Conservation (phyloP, 2,113 vertebrate genomes). For the Astur gentilis region DNA sequence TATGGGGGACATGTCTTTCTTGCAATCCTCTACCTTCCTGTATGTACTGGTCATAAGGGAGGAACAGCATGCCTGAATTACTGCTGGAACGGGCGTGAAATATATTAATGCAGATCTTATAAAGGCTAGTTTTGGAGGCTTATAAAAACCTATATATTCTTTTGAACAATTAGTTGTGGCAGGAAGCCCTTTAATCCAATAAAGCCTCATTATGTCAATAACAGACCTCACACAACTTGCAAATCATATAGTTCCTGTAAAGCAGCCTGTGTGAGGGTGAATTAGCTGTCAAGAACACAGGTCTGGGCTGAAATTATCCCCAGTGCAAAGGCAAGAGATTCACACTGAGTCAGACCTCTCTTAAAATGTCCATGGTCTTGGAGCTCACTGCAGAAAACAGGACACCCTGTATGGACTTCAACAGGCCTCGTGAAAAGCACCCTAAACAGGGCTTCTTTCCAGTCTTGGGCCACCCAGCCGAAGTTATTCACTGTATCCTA, state of each 20-base stretch:
- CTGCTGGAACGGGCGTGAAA: background rate
- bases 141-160: background rate
- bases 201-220: background rate
- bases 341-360: background rate
- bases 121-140: background rate
- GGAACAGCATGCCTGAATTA: background rate
- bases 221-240: background rate
- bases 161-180: background rate
- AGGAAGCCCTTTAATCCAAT: constrained; percentile 6
- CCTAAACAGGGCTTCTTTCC: background rate
- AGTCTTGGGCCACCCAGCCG: background rate
- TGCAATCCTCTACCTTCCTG: background rate
- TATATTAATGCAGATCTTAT: background rate
- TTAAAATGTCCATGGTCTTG: accelerated
- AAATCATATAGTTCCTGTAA: background rate
- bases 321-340: background rate
- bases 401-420: background rate
- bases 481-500: background rate
- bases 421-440: background rate
- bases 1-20: background rate
- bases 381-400: background rate
- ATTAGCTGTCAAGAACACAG: background rate
- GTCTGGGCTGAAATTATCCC: background rate
- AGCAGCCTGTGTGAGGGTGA: background rate
- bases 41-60: background rate